These are phyloP conservation scores for Meiosimyza platycephala DNA, from an alignment of 2,888 invertebrate genomes.

Conservation along the genomic window DNA sequence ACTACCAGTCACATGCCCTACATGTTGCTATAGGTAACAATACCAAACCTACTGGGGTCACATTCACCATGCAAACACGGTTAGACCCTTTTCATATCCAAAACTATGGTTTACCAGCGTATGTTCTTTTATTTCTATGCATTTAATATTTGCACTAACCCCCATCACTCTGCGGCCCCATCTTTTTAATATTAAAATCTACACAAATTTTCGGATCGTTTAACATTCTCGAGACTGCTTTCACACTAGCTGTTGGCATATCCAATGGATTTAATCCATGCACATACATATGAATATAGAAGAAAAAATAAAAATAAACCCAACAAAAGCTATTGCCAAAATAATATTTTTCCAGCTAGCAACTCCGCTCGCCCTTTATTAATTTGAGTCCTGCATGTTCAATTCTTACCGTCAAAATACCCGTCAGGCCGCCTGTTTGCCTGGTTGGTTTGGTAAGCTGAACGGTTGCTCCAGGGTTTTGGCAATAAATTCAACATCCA, in stretches of 20 bases:
- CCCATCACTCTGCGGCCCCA: no score
- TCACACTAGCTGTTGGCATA: constrained; percentile 34
- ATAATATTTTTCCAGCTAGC: constrained; percentile 19
- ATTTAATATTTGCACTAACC: no score
- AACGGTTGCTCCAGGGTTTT: constrained; percentile 8
- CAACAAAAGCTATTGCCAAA: constrained; percentile 23
- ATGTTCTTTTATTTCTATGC: no score
- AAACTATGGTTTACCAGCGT: no score
- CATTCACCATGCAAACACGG: no score
- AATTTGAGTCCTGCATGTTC: constrained; percentile 54
- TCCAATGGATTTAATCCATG: background rate
- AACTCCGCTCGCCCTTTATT: constrained; percentile 53
- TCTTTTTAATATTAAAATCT: constrained; percentile 27
- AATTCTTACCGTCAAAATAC: background rate
- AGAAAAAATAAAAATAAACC: background rate
- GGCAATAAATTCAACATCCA: constrained; percentile 61
- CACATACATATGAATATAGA: background rate
- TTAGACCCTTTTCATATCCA: no score
- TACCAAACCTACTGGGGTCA: no score
- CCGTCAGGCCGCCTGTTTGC: background rate
- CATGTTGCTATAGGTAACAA: no score
- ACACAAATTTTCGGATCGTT: constrained; percentile 53
- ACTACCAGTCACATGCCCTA: no score
- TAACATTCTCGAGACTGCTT: constrained; percentile 47
- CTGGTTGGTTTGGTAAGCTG: background rate